Evolutionary conservation across 2,797 vertebrate genomes (phyloP), one percentile per base, ranked within the genome.

Genomic region (Microcaecilia unicolor): DNA sequence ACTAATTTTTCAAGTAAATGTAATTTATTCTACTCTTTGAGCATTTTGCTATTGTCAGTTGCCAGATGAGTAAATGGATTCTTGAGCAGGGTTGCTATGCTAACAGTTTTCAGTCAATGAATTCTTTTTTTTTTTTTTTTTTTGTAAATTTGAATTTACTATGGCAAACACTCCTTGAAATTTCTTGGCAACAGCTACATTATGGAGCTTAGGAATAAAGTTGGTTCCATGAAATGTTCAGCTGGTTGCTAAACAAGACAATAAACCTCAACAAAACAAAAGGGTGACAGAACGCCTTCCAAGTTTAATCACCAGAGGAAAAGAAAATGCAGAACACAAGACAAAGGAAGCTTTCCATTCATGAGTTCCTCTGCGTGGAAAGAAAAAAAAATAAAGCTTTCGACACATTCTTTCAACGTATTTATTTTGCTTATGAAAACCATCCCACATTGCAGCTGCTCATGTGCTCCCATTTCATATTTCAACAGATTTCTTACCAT

Each of bases 171-270:
- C 25, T 39, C 40, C 64, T 52, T 66, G 58, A 48, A 58, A 62
- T 63, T 70, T 63, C 34, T 64, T 80, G 72, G 70, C 72, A 77
- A 37, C 23, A 34, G 28, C 57, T 55, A 41, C 61, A 64, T 37
- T 51, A 42, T 48, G 51, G 55, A 52, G 46, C 44, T 53, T 41
- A 56, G 43, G 52, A 58, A 41, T 33, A 64, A 16, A 64, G 44
- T 17, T 64, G 25, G 25, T 51, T 50, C 34, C 44, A 41, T 12
- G 39, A 34, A n/a, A 66, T 68, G 44, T 15, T 55, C 54, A 53
- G 10, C 34, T 8, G 16, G 34, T 21, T 58, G 38, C 31, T 31
- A 51, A 46, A 21, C 9, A 63, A 40, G 27, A 64, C 41, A 22
- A 57, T n/a, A 46, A 41, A 29, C 9, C 28, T 61, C 37, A 44